Base-by-base conservation (phyloP, 2,888 invertebrate species). In the Teinopalpus imperialis region DNA sequence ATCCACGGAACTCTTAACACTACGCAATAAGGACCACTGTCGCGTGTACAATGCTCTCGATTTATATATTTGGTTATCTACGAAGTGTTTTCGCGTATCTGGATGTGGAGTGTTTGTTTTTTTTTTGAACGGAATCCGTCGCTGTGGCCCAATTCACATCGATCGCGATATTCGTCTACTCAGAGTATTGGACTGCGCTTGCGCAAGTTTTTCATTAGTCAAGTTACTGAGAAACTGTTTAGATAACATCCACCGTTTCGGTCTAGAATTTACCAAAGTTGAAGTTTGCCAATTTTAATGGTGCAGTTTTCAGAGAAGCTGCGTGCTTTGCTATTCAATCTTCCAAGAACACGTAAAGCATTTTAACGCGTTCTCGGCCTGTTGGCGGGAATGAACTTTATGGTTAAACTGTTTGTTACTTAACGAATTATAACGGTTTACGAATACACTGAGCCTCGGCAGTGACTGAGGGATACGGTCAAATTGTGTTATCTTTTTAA, bases 11-110 rank as follows among this genome's bases (percentile, higher is more conserved):
- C 12, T 26, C 36, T 46, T 43, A 51, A 40, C 6, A 4, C 21
- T 0, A 18, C 2, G 34, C 8, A 8, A 12, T 36, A 52, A 10
- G 27, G 30, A 23, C 23, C 13, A 48, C 0, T 18, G 9, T 49
- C 8, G 21, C 16, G n/a, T 26, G 10, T n/a, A 24, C 14, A 5
- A 7, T 13, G 16, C 7, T 30, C 13, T 13, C 24, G n/a, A 9
- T 6, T 16, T 32, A 39, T 39, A 26, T 27, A 39, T 27, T 12
- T 21, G 27, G 47, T 49, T 49, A 52, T 49, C 49, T 49, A 42
- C 50, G 34, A 27, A 45, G 45, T 45, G 45, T 48, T 45, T 52
- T 53, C 48, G 53, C 52, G 26, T 50, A 53, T 50, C 52, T 35
- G 35, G 30, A 34, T 45, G 35, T 42, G 8, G 32, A 52, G 48